A percentile compares a stretch with the other conserved stretches of the same genome.
phyloP scores from a whole-genome alignment of 2,797 vertebrate species.

The Neostethus bicornis region DNA sequence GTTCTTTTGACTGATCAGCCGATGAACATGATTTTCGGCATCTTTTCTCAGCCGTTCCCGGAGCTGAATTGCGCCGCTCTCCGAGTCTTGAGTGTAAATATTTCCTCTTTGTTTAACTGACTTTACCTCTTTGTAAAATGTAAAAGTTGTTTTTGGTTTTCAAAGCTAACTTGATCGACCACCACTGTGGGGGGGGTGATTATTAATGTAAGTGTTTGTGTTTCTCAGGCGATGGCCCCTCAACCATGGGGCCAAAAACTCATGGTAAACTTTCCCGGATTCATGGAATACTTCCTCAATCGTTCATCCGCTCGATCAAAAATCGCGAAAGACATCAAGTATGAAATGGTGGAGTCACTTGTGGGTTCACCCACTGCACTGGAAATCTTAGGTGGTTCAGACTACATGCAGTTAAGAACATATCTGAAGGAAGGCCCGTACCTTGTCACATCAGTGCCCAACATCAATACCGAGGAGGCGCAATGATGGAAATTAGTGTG shows the following conservation, averaged over 20 bases:
- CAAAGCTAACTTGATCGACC: background rate
- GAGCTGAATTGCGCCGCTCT: constrained; percentile 91
- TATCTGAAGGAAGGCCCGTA: constrained; percentile 93
- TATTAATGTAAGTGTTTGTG: constrained; percentile 11
- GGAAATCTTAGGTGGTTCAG: constrained; percentile 88
- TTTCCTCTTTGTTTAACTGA: background rate
- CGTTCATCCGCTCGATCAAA: constrained; percentile 90
- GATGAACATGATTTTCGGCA: constrained; percentile 87
- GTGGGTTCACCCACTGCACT: constrained; percentile 84
- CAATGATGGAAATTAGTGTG: constrained; percentile 83
- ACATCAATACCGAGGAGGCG: constrained; percentile 89
- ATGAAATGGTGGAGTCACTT: constrained; percentile 90
- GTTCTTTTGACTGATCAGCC: constrained; percentile 84
- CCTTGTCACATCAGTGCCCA: constrained; percentile 86
- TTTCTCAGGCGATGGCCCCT: constrained; percentile 86
- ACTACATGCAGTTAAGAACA: constrained; percentile 87
- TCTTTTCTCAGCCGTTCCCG: constrained; percentile 93
- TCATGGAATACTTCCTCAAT: constrained; percentile 93
- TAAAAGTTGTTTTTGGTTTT: too few relatives aligned
- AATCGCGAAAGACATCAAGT: constrained; percentile 93
- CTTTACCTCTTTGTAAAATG: background rate
- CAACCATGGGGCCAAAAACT: constrained; percentile 93
- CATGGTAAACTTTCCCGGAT: constrained; percentile 91
- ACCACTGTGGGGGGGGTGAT: background rate
- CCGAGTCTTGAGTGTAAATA: constrained; percentile 87